Conservation (phyloP, 2,797 vertebrate genomes). For the Cuniculus paca region DNA sequence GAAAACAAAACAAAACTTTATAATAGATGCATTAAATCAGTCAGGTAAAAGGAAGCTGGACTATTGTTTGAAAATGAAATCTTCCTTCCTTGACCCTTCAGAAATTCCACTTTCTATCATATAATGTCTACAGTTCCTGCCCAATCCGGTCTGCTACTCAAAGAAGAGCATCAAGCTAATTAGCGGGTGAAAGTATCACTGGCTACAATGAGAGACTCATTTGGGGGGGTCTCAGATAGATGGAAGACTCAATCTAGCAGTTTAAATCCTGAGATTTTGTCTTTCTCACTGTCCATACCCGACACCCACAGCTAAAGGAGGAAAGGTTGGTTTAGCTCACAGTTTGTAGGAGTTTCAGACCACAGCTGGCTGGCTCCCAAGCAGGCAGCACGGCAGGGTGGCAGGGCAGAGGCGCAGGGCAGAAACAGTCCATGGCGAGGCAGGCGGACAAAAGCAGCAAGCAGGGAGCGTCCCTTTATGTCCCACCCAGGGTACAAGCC, state of each 20-base stretch:
- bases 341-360: neutral
- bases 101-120: constrained; percentile 26
- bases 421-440: neutral
- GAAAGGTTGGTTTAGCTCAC: neutral
- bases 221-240: neutral
- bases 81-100: constrained; percentile 25
- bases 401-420: neutral
- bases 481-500: neutral
- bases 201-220: neutral
- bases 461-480: neutral
- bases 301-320: neutral
- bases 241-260: neutral
- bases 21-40: neutral
- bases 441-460: neutral
- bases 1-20: neutral
- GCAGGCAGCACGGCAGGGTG: neutral
- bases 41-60: neutral
- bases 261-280: neutral
- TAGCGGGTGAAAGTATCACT: neutral
- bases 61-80: constrained; percentile 45
- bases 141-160: neutral
- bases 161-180: neutral
- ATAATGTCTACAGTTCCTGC: neutral
- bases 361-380: neutral
- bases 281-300: neutral